These are phyloP conservation scores for Drosophila bipectinata DNA, from an alignment of 1,140 invertebrate species.

Conservation along the genomic window DNA sequence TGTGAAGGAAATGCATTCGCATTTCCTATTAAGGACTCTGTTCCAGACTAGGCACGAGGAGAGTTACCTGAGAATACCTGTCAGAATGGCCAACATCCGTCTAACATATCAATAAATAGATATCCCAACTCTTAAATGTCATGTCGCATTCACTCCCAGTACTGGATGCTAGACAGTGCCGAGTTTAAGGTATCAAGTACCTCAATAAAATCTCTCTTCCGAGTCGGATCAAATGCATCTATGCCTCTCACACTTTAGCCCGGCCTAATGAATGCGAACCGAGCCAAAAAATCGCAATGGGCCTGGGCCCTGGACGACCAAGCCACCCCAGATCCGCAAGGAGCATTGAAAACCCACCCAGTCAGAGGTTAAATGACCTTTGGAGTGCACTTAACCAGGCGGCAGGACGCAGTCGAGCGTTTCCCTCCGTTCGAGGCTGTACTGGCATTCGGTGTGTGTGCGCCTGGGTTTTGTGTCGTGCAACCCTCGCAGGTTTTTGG, in stretches of 20 bases:
- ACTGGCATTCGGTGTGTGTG: slow-evolving; percentile 10
- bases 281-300: slow-evolving; percentile 36
- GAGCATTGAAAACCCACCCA: slow-evolving; percentile 41
- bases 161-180: too few relatives aligned
- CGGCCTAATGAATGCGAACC: slow-evolving; percentile 47
- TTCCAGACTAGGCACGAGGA: too few relatives aligned
- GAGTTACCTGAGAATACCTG: too few relatives aligned
- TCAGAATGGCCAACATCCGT: too few relatives aligned
- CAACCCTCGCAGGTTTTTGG: slow-evolving; percentile 53
- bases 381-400: slow-evolving; percentile 40
- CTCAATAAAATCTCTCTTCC: neutral
- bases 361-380: slow-evolving; percentile 50
- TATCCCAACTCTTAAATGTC: neutral
- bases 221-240: slow-evolving; percentile 7
- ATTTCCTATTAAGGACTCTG: too few relatives aligned
- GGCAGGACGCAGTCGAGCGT: slow-evolving; percentile 29
- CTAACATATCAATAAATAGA: too few relatives aligned
- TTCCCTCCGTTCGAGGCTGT: slow-evolving; percentile 30
- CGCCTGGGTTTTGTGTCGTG: slow-evolving; percentile 23
- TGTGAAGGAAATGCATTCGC: neutral
- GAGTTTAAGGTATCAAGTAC: too few relatives aligned
- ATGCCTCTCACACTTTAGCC: slow-evolving; percentile 15
- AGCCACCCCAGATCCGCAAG: slow-evolving; percentile 12
- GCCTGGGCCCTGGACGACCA: neutral
- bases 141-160: neutral